Percentiles rank a stretch among this genome's conserved stretches.
phyloP scores from a whole-genome alignment of 2,113 vertebrate species.

The Cyprinodon brontotheroides region DNA sequence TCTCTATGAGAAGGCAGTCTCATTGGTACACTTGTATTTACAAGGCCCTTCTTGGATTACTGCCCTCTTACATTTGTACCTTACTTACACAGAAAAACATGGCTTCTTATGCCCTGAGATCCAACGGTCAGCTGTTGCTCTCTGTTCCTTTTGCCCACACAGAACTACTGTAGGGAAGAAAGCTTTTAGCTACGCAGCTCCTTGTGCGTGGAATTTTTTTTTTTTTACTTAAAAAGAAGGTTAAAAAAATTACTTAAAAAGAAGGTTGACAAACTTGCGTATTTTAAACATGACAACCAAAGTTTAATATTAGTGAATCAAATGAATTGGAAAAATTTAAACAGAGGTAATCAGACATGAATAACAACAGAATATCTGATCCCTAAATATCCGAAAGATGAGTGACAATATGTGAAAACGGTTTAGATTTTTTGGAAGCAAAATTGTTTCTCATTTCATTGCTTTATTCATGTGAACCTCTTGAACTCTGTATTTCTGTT shows the following conservation, averaged over 20 bases:
- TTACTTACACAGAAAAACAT: too few species aligned
- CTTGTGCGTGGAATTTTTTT: too few species aligned
- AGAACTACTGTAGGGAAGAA: too few species aligned
- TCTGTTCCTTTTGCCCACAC: too few species aligned
- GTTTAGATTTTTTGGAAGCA: slow-evolving; percentile 21
- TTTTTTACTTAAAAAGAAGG: background rate
- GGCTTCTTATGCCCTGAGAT: too few species aligned
- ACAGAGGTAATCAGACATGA: slow-evolving; percentile 6
- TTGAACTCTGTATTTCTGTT: slow-evolving; percentile 28
- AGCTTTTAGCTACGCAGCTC: too few species aligned
- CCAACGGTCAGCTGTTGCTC: too few species aligned
- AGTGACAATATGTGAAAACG: slow-evolving; percentile 12
- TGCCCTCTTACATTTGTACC: too few species aligned
- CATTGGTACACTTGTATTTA: too few species aligned
- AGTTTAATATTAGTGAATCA: slow-evolving; percentile 10
- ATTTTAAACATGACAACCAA: slow-evolving; percentile 5
- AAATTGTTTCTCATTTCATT: slow-evolving; percentile 33
- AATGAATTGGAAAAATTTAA: slow-evolving; percentile 22
- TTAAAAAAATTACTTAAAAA: background rate
- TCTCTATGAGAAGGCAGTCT: too few species aligned
- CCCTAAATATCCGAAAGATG: slow-evolving; percentile 8
- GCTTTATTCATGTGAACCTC: slow-evolving; percentile 28
- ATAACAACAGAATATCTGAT: slow-evolving; percentile 40
- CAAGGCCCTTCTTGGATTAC: too few species aligned
- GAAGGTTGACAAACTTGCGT: slow-evolving; percentile 1